Base-by-base conservation (phyloP, 2,888 invertebrate genomes). In the Cistogaster globosa region DNA sequence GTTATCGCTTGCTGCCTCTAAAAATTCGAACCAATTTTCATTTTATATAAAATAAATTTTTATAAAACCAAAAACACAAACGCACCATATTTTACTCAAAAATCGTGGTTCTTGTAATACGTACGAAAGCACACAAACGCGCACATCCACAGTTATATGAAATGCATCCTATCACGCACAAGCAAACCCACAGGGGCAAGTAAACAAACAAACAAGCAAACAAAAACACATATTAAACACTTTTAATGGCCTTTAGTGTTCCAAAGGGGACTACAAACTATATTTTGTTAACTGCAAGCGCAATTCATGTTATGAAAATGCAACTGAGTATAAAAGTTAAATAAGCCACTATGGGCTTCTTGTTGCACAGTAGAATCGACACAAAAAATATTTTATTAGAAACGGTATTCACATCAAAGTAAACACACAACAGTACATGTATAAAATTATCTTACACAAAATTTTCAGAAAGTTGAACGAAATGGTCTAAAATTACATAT, bases 301-400 rank as follows among this genome's bases (percentile, higher is more conserved):
- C 53, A 72, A 77, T 84, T 67, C 72, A 63, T 76, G 20, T 77
- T 72, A 38, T 36, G 53, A 81, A 84, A 77, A 81, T 84, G 76
- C 84, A 81, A 72, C 81, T 81, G 84, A 76, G 67, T 62, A 80
- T 55, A 67, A 62, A 76, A 72, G 80, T 84, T 84, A 81, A 84
- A 84, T 84, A 84, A 81, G 76, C 72, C 58, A 65, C 72, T 51
- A 58, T 51, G 38, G 79, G 51, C 48, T 79, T 57, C 48, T 67
- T 58, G 57, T 22, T 48, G 20, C 16, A 67, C 48, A 51, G 67
- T 77, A 57, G 22, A 9, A 26, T 16, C 2, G 26, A 16, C 0
- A 4, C 7, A 14, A 48, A n/a, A 32, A 5, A 32, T 7, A 32
- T 8, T 32, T 8, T 32, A 0, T 32, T 8, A 32, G 6, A 32